phyloP scores from a whole-genome alignment of 2,797 vertebrate species.

The Atherinosoma microstoma region DNA sequence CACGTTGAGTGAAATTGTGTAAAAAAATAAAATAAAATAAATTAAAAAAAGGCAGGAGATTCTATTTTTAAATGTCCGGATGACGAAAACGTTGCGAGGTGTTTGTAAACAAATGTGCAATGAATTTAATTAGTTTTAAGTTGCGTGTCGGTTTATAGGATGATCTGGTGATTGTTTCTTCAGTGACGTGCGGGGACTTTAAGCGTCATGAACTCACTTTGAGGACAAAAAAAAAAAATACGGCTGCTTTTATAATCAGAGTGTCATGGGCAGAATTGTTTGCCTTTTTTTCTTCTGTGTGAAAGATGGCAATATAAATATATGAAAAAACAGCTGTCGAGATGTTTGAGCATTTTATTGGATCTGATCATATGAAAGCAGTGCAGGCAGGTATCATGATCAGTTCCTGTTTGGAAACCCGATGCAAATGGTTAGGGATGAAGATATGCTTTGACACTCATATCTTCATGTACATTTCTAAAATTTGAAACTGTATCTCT shows the following conservation, averaged over 20 bases:
- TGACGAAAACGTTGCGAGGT: constrained; percentile 45
- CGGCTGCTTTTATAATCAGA: constrained; percentile 58
- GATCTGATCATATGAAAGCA: constrained; percentile 31
- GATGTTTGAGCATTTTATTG: constrained; percentile 19
- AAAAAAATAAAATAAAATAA: constrained; percentile 5
- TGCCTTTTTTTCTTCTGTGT: constrained; percentile 55
- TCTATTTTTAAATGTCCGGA: constrained; percentile 66
- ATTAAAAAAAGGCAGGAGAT: constrained; percentile 29
- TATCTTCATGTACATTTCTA: constrained; percentile 46
- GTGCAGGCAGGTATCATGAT: constrained; percentile 10
- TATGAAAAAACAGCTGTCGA: neutral
- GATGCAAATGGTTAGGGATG: constrained; percentile 28
- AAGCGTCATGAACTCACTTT: constrained; percentile 41
- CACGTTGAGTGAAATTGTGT: constrained; percentile 27
- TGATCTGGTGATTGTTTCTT: constrained; percentile 34
- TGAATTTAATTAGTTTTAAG: constrained; percentile 55
- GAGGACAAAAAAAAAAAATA: constrained; percentile 57
- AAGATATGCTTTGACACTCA: neutral
- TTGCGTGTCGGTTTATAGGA: constrained; percentile 37
- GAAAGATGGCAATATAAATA: constrained; percentile 32
- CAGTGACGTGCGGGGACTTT: constrained; percentile 58
- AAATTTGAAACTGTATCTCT: constrained; percentile 49
- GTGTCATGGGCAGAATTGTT: constrained; percentile 39
- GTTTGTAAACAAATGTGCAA: constrained; percentile 77
- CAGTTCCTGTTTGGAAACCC: constrained; percentile 49